These are phyloP conservation scores for Champsocephalus esox DNA, from an alignment of 2,797 vertebrate species.

Conservation along the genomic window DNA sequence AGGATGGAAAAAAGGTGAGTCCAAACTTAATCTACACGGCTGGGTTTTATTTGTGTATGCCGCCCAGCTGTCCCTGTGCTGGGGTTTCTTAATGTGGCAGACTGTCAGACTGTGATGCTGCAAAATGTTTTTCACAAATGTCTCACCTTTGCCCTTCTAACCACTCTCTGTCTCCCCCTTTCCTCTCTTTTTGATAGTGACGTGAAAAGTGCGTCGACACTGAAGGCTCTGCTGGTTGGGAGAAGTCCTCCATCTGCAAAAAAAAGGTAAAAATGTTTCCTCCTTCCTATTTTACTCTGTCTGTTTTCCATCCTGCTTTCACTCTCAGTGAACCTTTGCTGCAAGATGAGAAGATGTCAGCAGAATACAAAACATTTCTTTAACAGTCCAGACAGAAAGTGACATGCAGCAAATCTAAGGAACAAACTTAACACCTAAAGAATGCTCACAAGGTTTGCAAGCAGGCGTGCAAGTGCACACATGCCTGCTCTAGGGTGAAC, in stretches of 20 bases:
- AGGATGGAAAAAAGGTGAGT: constrained; percentile 8
- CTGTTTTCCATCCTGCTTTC: constrained; percentile 32
- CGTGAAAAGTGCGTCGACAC: constrained; percentile 39
- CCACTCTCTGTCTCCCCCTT: constrained; percentile 16
- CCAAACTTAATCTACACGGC: constrained; percentile 15
- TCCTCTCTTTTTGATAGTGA: constrained; percentile 56
- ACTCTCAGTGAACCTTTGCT: constrained; percentile 25
- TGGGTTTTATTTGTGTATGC: not conserved
- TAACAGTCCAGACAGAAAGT: constrained; percentile 40
- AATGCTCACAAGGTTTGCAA: not conserved
- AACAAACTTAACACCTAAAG: constrained; percentile 14
- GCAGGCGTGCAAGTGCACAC: not conserved
- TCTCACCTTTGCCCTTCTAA: constrained; percentile 54
- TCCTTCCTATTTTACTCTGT: constrained; percentile 7
- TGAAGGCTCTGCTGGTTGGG: constrained; percentile 53
- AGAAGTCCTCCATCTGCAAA: constrained; percentile 55
- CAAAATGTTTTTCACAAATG: constrained; percentile 30
- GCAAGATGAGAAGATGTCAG: constrained; percentile 29
- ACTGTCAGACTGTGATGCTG: constrained; percentile 28
- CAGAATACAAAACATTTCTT: constrained; percentile 51
- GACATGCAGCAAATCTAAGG: constrained; percentile 35
- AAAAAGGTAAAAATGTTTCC: constrained; percentile 46
- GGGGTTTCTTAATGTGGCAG: constrained; percentile 25
- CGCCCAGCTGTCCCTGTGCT: constrained; percentile 26
- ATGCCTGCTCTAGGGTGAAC: not conserved